Evolutionary conservation across 2,113 vertebrate genomes (phyloP).

Genomic region (Chionomys nivalis): DNA sequence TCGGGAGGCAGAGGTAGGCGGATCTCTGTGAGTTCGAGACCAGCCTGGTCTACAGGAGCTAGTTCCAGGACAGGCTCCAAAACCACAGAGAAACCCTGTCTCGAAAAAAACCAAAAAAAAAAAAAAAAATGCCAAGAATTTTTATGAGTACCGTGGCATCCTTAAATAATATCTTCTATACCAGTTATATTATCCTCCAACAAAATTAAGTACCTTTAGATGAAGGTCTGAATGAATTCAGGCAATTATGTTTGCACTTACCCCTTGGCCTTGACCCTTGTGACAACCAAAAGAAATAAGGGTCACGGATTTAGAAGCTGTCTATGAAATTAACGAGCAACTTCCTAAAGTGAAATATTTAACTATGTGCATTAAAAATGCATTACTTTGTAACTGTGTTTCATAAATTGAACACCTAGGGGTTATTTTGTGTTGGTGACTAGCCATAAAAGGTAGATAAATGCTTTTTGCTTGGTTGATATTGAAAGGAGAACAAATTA

Average conservation of each 20-base stretch:
- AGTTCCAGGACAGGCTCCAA: too few species aligned
- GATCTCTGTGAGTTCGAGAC: too few species aligned
- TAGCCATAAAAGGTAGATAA: not conserved
- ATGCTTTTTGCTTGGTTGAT: not conserved
- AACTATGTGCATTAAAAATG: not conserved
- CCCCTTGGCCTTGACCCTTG: not conserved
- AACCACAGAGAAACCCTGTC: too few species aligned
- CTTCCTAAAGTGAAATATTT: conserved; percentile 17
- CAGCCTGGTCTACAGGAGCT: too few species aligned
- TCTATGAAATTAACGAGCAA: not conserved
- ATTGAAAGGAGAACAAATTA: not conserved
- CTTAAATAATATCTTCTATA: not conserved
- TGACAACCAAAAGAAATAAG: not conserved
- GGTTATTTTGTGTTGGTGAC: not conserved
- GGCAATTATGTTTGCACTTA: not conserved
- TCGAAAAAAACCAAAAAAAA: too few species aligned
- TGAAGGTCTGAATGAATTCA: not conserved
- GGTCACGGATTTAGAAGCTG: not conserved
- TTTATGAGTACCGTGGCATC: not conserved
- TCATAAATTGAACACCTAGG: not conserved
- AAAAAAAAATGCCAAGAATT: conserved; percentile 22
- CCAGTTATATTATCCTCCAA: not conserved
- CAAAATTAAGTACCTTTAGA: not conserved
- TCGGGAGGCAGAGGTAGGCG: too few species aligned
- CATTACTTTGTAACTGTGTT: not conserved